Base-by-base conservation (phyloP, 2,113 vertebrate genomes). In the Alosa alosa region DNA sequence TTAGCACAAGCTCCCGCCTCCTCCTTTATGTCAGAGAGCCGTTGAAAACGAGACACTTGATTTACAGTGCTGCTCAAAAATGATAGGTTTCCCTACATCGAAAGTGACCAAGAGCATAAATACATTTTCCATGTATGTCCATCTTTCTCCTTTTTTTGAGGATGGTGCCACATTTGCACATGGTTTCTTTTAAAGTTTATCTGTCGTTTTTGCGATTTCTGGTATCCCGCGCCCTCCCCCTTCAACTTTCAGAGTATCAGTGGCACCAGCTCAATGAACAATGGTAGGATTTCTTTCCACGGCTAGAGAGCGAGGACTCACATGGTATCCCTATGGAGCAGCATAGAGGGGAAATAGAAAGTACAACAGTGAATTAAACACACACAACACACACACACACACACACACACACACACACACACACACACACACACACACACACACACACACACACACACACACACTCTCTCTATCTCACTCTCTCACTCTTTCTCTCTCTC, bases 281-380 rank as follows among this genome's bases (percentile, higher is more conserved):
- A 95, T 92, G 90, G 89, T 88, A 90, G 87, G 87, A 86, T 92
- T 88, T 88, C 86, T 88, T 86, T 88, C 91, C 94, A 94, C 90
- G 86, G 93, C 95, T 93, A 93, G 90, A 94, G 93, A 95, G 90
- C 88, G 91, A 93, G 94, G 93, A 97, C 97, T 97, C 97, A 98
- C 97, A 96, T 97, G 97, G 96, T 95, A 95, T 97, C 97, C 97
- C 97, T 97, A 95, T 89, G 90, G 93, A 95, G 96, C 95, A 93
- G 96, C 94, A 94, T 95, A 96, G 95, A 94, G 95, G 96, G 96
- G 95, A 96, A 96, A 96, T 95, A 96, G 94, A 96, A 94, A 96
- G 94, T 92, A 94, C 93, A 96, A 96, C 95, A 96, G 93, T 93
- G 91, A 89, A 93, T 94, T 95, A 95, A 92, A 95, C 91, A 93